Conservation (phyloP, 2,888 invertebrate species). For the Cryptops parisi region DNA sequence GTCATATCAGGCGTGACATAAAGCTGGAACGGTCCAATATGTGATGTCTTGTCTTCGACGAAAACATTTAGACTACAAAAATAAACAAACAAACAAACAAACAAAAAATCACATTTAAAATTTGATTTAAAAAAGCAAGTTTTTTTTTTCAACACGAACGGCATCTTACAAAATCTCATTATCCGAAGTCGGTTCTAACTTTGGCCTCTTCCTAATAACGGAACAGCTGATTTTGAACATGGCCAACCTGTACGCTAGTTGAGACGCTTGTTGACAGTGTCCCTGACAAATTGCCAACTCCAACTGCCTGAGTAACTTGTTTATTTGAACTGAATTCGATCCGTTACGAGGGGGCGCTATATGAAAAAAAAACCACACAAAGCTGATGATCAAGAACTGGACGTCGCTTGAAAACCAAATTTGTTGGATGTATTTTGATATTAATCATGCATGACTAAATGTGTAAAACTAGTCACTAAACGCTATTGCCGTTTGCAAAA, state of each 20-base stretch:
- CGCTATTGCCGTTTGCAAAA: too few species aligned
- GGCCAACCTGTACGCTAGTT: slow-evolving; percentile 59
- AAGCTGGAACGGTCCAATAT: slow-evolving; percentile 59
- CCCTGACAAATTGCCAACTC: slow-evolving; percentile 64
- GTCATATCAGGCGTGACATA: slow-evolving; percentile 46
- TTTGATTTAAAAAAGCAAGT: slow-evolving; percentile 6
- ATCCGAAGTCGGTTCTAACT: slow-evolving; percentile 10
- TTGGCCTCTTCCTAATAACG: slow-evolving; percentile 38
- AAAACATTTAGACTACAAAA: slow-evolving; percentile 47
- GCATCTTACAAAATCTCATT: slow-evolving; percentile 15
- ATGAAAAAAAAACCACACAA: neutral
- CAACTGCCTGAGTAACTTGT: slow-evolving; percentile 49
- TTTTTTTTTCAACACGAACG: too few species aligned
- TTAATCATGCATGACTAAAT: too few species aligned
- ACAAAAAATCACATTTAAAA: neutral
- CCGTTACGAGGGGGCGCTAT: neutral
- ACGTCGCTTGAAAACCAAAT: too few species aligned
- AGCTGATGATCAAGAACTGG: too few species aligned
- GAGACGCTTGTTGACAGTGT: slow-evolving; percentile 56
- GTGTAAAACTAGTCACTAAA: too few species aligned
- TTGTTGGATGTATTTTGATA: too few species aligned
- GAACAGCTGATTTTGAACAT: slow-evolving; percentile 60
- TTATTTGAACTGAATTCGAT: slow-evolving; percentile 29
- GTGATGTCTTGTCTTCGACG: slow-evolving; percentile 66
- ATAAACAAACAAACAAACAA: neutral